Conservation (phyloP, 2,888 invertebrate species). For the Xanthia icteritia region DNA sequence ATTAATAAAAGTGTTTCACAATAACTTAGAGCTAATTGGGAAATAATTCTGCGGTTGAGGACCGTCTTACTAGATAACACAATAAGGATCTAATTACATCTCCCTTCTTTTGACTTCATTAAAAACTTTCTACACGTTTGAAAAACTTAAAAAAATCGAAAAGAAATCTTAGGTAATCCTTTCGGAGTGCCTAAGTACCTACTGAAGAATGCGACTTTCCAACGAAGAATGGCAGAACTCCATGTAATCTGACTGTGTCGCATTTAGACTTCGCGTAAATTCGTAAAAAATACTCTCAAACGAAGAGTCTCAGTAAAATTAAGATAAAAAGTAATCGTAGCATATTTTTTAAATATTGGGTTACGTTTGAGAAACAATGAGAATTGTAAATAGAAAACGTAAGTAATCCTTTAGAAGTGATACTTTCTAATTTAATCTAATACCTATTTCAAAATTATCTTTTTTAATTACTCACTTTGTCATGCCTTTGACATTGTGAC, state of each 20-base stretch:
- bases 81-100: conserved; percentile 6
- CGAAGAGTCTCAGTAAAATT: background rate
- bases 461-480: background rate
- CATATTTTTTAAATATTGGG: too few relatives aligned
- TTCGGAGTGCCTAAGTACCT: background rate
- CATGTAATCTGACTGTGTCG: too few relatives aligned
- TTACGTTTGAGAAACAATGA: background rate
- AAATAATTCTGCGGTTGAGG: conserved; percentile 16
- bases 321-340: background rate
- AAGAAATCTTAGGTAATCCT: background rate
- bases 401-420: too few relatives aligned
- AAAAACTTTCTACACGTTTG: conserved; percentile 14
- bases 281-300: background rate
- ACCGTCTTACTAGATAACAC: conserved; percentile 2
- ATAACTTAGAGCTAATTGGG: conserved; percentile 12
- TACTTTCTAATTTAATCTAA: too few relatives aligned
- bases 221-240: background rate
- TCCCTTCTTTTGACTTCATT: conserved; percentile 1
- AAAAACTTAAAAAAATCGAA: background rate
- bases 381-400: too few relatives aligned
- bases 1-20: background rate
- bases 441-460: too few relatives aligned
- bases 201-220: background rate
- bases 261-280: background rate
- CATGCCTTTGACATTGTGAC: background rate